Evolutionary conservation across 1,140 invertebrate genomes (phyloP), one percentile per base, ranked within the genome.

Genomic region (Eufriesea mexicana): DNA sequence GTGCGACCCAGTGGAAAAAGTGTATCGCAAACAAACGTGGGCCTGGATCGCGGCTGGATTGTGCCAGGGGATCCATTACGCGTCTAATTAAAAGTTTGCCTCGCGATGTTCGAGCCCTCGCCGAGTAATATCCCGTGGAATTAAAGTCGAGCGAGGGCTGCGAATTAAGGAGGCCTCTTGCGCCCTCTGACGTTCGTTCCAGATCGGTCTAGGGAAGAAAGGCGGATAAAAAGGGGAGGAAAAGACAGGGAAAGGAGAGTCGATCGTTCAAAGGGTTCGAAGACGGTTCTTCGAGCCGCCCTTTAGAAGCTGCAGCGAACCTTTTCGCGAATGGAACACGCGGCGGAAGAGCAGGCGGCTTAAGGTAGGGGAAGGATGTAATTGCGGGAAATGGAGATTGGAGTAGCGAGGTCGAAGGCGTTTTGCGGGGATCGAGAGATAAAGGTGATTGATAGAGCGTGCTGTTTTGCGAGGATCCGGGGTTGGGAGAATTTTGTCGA

Each of bases 11-110:
- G 7, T 25, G 28, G 14, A 12, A 55, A 45, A 57, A 25, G 23
- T 25, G 54, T 59, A 74, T 25, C 72, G 72, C 35, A 12, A 59
- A 45, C n/a, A 35, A 28, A 20, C 49, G 18, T 25, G 25, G 4
- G 28, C 42, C 20, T 18, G 73, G 2, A 9, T 1, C 55, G 47
- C 20, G 62, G 14, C 5, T 51, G 49, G 9, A 51, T 51, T 14
- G 10, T 1, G 12, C 12, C 35, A 35, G 35, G 35, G 54, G 28
- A 76, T 76, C 28, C 59, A 51, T 55, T 70, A 25, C 76, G 76
- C 64, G 47, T 85, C 74, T 81, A 84, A 85, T 85, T 85, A 79
- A 86, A 86, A 83, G 84, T 83, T 78, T 72, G 45, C 68, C 25
- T 35, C 62, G 45, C 57, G 68, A 70, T 42, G 66, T 57, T 72